A percentile compares a stretch with the other conserved stretches of the same genome.
phyloP scores from a whole-genome alignment of 1,140 invertebrate species.

The Danaus melanippus region DNA sequence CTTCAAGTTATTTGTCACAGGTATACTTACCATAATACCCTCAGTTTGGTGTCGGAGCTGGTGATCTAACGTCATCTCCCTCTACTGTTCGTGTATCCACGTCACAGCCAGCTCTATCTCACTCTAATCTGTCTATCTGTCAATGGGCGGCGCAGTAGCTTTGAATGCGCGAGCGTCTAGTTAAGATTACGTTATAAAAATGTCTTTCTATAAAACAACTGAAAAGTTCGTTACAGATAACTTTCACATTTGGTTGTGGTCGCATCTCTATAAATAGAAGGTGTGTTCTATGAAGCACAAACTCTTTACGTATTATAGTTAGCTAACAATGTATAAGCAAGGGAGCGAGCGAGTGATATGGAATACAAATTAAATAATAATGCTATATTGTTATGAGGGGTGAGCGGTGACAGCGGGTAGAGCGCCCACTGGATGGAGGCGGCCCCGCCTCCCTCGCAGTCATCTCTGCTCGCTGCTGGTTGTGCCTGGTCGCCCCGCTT shows the following conservation, averaged over 20 bases:
- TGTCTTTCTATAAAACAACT: not conserved
- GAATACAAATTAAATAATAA: conserved; percentile 54
- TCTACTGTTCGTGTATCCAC: conserved; percentile 22
- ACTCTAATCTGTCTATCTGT: conserved; percentile 45
- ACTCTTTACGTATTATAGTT: conserved; percentile 19
- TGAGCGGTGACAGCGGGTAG: conserved; percentile 47
- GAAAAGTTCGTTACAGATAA: not conserved
- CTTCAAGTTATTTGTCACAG: conserved; percentile 1
- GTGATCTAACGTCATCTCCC: conserved; percentile 21
- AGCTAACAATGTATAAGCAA: conserved; percentile 35
- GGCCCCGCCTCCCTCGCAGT: conserved; percentile 33
- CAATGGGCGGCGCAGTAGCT: conserved; percentile 50
- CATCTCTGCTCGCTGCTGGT: conserved; percentile 5
- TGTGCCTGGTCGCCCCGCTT: conserved; percentile 17
- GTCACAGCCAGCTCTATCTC: conserved; percentile 29
- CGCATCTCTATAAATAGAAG: too few species aligned
- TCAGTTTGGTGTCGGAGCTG: conserved; percentile 7
- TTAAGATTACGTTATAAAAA: not conserved
- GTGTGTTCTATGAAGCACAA: too few species aligned
- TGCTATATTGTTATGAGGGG: conserved; percentile 57
- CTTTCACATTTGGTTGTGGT: not conserved
- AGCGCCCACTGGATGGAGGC: conserved; percentile 42
- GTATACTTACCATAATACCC: not conserved
- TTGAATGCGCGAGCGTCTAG: conserved; percentile 23
- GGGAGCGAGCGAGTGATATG: conserved; percentile 42